A percentile compares a stretch with the other conserved stretches of the same genome.
Evolutionary conservation across 2,797 vertebrate genomes (phyloP).

Genomic region (Sebastes trivittatus): DNA sequence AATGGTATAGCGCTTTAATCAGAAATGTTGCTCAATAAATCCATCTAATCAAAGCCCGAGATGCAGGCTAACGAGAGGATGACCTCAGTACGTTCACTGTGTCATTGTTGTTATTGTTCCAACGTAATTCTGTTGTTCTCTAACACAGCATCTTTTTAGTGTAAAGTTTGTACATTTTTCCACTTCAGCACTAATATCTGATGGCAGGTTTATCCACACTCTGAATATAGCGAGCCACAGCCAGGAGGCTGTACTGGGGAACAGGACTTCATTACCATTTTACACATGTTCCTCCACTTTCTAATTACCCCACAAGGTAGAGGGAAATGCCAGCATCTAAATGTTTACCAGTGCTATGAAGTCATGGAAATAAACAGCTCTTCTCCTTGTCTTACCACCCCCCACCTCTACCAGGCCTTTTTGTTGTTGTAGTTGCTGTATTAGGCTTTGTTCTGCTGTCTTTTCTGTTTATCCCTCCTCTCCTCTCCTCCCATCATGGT

Average conservation of each 20-base stretch:
- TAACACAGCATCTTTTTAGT: not conserved
- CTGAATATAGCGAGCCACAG: constrained; percentile 28
- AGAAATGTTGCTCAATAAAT: constrained; percentile 39
- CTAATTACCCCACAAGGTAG: constrained; percentile 71
- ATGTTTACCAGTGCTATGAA: constrained; percentile 63
- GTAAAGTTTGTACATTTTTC: constrained; percentile 1
- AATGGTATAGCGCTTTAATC: not conserved
- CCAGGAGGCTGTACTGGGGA: constrained; percentile 58
- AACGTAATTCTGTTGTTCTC: constrained; percentile 15
- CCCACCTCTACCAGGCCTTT: not conserved
- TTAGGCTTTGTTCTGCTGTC: not conserved
- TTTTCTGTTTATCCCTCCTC: not conserved
- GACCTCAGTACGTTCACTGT: constrained; percentile 7
- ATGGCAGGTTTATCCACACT: constrained; percentile 22
- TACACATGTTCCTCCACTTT: constrained; percentile 65
- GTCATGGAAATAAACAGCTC: constrained; percentile 73
- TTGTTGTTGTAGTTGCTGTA: not conserved
- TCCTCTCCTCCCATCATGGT: not conserved
- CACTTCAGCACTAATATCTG: constrained; percentile 14
- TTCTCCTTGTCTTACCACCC: constrained; percentile 5
- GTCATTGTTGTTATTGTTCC: not conserved
- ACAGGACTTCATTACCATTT: constrained; percentile 75
- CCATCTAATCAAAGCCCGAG: constrained; percentile 14
- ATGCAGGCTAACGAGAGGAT: constrained; percentile 21
- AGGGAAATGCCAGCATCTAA: constrained; percentile 71